Base-by-base conservation (phyloP, 2,888 invertebrate species). In the Acrocyrtus sp. region DNA sequence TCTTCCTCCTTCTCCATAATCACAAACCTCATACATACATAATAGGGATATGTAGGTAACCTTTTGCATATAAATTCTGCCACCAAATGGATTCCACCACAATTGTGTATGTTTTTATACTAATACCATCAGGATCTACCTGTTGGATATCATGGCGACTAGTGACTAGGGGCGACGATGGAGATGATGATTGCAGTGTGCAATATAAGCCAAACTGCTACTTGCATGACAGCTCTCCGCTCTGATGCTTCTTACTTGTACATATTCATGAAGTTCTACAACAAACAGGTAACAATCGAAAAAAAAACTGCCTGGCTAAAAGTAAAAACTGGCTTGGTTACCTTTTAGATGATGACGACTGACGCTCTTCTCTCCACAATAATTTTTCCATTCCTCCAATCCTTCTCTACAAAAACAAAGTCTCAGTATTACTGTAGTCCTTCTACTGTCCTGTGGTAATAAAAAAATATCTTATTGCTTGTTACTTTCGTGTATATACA, bases 171-270 rank as follows among this genome's bases (percentile, higher is more conserved):
- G 34, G 12, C 34, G 34, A 34, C 12, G 12, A 34, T 34, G n/a
- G n/a, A n/a, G n/a, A n/a, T n/a, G n/a, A n/a, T n/a, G n/a, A n/a
- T n/a, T n/a, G n/a, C 15, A 39, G 12, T 39, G 12, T 39, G 39
- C 8, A 39, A 12, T 39, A 10, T 39, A 39, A 12, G 12, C 8
- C 15, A 10, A 58, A 24, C 21, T 27, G 43, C 8, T 50, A 12
- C 12, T 60, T 60, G 60, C 50, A 50, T 61, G 61, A 61, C 60
- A 60, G 60, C 34, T 61, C 48, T 21, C 50, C 39, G 21, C 24
- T 50, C 24, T n/a, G 19, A 19, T 24, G 8, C 50, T 50, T 22
- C 21, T n/a, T n/a, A n/a, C n/a, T 10, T 22, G 22, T 50, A 50
- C 50, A 50, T 50, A 50, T 50, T 50, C 50, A 50, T 50, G 50